Conservation (phyloP, 1,140 invertebrate genomes). For the Philaenus spumarius region DNA sequence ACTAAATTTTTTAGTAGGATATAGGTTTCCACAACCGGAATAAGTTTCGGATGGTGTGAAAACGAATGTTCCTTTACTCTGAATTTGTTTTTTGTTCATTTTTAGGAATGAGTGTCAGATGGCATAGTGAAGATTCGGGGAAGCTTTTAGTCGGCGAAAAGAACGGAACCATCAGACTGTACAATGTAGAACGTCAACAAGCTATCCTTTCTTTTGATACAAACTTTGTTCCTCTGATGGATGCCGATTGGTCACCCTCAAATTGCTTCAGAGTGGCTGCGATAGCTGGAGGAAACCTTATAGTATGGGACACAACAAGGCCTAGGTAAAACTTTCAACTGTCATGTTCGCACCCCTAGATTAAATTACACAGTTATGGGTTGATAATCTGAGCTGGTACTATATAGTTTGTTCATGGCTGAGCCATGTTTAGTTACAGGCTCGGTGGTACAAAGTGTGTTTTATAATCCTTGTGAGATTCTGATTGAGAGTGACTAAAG, state of each 20-base stretch:
- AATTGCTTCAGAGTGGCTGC: slow-evolving; percentile 54
- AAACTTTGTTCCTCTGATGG: slow-evolving; percentile 50
- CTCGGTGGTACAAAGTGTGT: too few species aligned
- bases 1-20: too few species aligned
- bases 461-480: too few species aligned
- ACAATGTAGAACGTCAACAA: slow-evolving; percentile 58
- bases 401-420: background rate
- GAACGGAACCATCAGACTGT: slow-evolving; percentile 62
- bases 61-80: too few species aligned
- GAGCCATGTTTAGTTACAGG: background rate
- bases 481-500: too few species aligned
- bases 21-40: too few species aligned
- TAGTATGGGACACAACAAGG: slow-evolving; percentile 54
- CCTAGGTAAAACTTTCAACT: slow-evolving; percentile 44
- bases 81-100: too few species aligned
- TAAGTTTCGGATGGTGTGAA: too few species aligned
- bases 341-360: too few species aligned
- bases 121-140: slow-evolving; percentile 60
- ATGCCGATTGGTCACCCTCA: slow-evolving; percentile 59
- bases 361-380: background rate
- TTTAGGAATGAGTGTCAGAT: slow-evolving; percentile 56
- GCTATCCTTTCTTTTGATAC: slow-evolving; percentile 64
- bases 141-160: slow-evolving; percentile 72
- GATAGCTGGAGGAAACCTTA: slow-evolving; percentile 52
- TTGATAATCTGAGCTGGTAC: background rate